Base-by-base conservation (phyloP, 2,113 vertebrate species). In the Podilymbus podiceps region DNA sequence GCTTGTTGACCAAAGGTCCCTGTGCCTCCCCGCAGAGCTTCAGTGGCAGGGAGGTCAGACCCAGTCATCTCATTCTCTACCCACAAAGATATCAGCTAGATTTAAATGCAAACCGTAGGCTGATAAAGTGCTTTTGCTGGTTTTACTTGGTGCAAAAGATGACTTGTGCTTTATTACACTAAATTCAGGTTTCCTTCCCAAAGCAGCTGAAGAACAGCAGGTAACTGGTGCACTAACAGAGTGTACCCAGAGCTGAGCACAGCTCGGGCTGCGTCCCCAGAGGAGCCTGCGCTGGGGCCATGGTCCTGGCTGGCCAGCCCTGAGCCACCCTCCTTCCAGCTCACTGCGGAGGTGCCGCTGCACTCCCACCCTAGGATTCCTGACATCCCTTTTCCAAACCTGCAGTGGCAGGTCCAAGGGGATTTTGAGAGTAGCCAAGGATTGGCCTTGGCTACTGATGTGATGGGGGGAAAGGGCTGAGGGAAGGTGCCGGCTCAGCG, bases 31-130 rank as follows among this genome's bases (percentile, higher is more conserved):
- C 8, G 1, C 7, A 81, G 25, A 78, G 27, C 52, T 75, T 44
- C 56, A 42, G 52, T 1, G 0, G 7, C 50, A 55, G 40, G 9
- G 24, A 64, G n/a, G 6, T 49, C 67, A 52, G 24, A 24, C 6
- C 0, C 0, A 0, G 13, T 22, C 60, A 44, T 46, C 52, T 67
- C 1, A 0, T 18, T 79, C 20, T 50, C 79, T 63, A 7, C 16
- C 75, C 75, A 55, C 71, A 75, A 40, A 79, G 40, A 27, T 22
- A 67, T 20, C 50, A 67, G 35, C 18, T 20, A 56, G 28, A 15
- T 69, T 68, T 31, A 80, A 63, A 58, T 40, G 64, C 44, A 69
- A 80, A 56, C 73, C 22, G 0, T 15, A 56, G 33, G 35, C 46
- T 47, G 63, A 76, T 59, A 42, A 88, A 88, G 11, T 20, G 72